phyloP scores from a whole-genome alignment of 2,113 vertebrate genomes.

The Planiliza haematocheilus region DNA sequence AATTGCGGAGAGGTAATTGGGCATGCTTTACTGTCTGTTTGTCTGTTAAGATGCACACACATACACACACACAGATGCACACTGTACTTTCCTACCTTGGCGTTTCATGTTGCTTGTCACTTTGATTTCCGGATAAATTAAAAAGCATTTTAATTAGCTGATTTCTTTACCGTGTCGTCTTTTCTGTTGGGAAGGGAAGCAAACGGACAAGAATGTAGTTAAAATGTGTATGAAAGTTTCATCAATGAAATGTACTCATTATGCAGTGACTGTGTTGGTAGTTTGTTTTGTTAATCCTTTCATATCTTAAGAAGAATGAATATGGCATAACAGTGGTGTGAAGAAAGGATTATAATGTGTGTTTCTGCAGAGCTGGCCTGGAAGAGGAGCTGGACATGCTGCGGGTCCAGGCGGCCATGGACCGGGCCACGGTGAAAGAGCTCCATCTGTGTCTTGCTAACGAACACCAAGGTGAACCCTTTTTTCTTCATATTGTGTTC shows the following conservation, averaged over 20 bases:
- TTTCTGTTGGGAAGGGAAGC: constrained; percentile 51
- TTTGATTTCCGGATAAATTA: constrained; percentile 81
- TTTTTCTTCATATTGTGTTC: background rate
- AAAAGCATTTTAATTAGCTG: constrained; percentile 79
- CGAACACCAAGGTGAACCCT: constrained; percentile 80
- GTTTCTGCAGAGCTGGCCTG: constrained; percentile 81
- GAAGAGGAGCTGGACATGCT: constrained; percentile 89
- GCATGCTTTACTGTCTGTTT: constrained; percentile 76
- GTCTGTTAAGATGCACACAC: constrained; percentile 65
- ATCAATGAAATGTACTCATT: constrained; percentile 28
- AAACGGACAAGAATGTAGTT: constrained; percentile 26
- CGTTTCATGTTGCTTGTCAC: constrained; percentile 81
- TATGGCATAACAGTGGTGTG: background rate
- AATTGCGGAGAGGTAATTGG: constrained; percentile 86
- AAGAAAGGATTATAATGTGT: constrained; percentile 21
- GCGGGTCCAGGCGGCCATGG: constrained; percentile 81
- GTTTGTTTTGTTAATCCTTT: constrained; percentile 7
- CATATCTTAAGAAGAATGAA: background rate
- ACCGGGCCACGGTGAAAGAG: constrained; percentile 85
- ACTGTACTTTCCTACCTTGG: constrained; percentile 66
- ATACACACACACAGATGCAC: constrained; percentile 25
- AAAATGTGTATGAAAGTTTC: constrained; percentile 50
- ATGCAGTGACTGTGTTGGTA: background rate
- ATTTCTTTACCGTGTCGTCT: constrained; percentile 60
- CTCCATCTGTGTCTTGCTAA: constrained; percentile 79